A percentile compares a stretch with the other conserved stretches of the same genome.
phyloP scores from a whole-genome alignment of 2,113 vertebrate species.

The Psittacara wagleri region DNA sequence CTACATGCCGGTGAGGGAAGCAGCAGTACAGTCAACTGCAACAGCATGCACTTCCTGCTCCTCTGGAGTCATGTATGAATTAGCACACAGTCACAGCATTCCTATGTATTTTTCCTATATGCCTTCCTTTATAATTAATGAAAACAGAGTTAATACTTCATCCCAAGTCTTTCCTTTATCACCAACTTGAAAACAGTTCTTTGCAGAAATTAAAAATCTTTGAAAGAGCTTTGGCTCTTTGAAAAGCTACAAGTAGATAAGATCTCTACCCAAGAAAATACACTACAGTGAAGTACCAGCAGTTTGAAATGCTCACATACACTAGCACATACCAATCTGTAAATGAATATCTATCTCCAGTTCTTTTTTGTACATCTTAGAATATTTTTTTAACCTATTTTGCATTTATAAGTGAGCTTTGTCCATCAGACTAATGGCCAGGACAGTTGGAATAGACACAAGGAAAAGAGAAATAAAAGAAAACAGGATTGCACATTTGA shows the following conservation, averaged over 20 bases:
- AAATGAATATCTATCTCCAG: not conserved
- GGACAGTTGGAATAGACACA: not conserved
- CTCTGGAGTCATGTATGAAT: not conserved
- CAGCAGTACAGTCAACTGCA: not conserved
- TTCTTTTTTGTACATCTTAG: not conserved
- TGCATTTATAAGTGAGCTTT: not conserved
- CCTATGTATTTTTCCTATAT: not conserved
- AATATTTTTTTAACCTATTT: not conserved
- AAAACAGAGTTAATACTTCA: not conserved
- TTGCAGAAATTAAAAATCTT: not conserved
- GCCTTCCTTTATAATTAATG: not conserved
- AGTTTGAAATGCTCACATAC: not conserved
- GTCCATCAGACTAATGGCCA: not conserved
- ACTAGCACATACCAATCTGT: not conserved
- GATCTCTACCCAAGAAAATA: not conserved
- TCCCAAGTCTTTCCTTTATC: not conserved
- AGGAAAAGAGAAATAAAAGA: not conserved
- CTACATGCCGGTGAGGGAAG: not conserved
- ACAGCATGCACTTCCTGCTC: not conserved
- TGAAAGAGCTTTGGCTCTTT: not conserved
- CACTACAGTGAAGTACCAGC: not conserved
- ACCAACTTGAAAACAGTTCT: not conserved
- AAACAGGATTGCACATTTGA: not conserved
- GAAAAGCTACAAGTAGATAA: not conserved
- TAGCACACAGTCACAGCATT: not conserved